Percentiles rank a stretch among this genome's conserved stretches.
These are phyloP conservation scores for Ophonus ardosiacus DNA, from an alignment of 2,888 invertebrate genomes.

Conservation along the genomic window DNA sequence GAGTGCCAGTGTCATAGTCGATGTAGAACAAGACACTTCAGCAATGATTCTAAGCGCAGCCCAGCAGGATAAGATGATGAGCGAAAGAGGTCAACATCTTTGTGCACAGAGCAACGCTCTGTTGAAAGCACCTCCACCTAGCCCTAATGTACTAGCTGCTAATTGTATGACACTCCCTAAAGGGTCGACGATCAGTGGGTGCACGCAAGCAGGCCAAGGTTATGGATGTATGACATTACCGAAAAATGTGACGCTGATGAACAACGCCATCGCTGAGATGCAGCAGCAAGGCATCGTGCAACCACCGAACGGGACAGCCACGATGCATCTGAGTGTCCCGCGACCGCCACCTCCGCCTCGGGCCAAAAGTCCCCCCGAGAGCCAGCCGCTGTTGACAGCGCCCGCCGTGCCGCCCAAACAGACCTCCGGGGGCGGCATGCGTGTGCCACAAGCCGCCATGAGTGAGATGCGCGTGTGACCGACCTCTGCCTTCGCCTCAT, in stretches of 20 bases:
- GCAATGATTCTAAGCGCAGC: constrained; percentile 80
- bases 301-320: constrained; percentile 80
- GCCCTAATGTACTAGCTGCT: constrained; percentile 77
- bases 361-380: constrained; percentile 79
- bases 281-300: constrained; percentile 80
- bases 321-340: constrained; percentile 79
- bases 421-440: constrained; percentile 76
- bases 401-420: constrained; percentile 76
- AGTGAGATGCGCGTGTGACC: constrained; percentile 95
- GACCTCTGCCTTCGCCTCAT: constrained; percentile 26
- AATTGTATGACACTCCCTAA: constrained; percentile 77
- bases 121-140: constrained; percentile 81
- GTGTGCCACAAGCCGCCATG: constrained; percentile 89
- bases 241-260: constrained; percentile 78
- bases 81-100: constrained; percentile 76
- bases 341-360: constrained; percentile 79
- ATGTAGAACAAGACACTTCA: constrained; percentile 86
- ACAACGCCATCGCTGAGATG: constrained; percentile 78
- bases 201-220: constrained; percentile 73
- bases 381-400: constrained; percentile 76
- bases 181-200: constrained; percentile 75
- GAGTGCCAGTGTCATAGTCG: constrained; percentile 89
- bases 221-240: constrained; percentile 78
- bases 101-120: constrained; percentile 76
- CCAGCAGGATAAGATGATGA: constrained; percentile 78